These are phyloP conservation scores for Campylomormyrus tamandua DNA, from an alignment of 2,113 vertebrate genomes.

Conservation along the genomic window DNA sequence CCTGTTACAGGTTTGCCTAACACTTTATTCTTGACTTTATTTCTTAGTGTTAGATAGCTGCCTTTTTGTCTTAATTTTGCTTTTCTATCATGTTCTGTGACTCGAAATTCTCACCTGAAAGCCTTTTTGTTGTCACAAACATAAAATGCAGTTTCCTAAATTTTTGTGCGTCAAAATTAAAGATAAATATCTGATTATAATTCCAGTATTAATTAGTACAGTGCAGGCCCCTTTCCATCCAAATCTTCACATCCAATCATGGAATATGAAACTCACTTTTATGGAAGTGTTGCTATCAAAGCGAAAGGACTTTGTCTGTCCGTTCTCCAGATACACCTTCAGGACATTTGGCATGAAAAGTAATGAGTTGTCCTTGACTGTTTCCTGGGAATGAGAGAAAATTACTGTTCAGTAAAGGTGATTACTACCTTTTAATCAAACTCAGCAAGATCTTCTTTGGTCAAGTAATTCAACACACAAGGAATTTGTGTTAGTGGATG, in stretches of 20 bases:
- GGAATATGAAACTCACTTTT: constrained; percentile 67
- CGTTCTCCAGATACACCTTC: constrained; percentile 97
- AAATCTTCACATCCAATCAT: not conserved
- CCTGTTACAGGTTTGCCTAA: not conserved
- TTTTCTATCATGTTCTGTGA: not conserved
- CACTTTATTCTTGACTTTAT: not conserved
- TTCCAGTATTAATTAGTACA: not conserved
- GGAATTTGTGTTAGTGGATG: not conserved
- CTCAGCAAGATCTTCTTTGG: not conserved
- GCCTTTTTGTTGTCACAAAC: not conserved
- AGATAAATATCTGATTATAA: not conserved
- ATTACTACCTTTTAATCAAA: not conserved
- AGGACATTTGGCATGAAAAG: constrained; percentile 99
- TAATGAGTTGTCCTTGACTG: constrained; percentile 90
- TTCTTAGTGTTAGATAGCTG: not conserved
- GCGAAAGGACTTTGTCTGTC: constrained; percentile 95
- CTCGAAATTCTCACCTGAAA: not conserved
- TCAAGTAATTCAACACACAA: not conserved
- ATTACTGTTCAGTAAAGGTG: not conserved
- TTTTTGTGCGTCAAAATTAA: not conserved
- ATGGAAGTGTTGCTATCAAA: constrained; percentile 93
- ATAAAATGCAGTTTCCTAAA: not conserved
- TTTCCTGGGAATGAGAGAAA: constrained; percentile 65
- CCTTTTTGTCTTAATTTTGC: not conserved
- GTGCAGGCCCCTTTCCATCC: not conserved